Evolutionary conservation across 1,140 invertebrate genomes (phyloP), one percentile per base, ranked within the genome.

Genomic region (Tetramorium alpestre): DNA sequence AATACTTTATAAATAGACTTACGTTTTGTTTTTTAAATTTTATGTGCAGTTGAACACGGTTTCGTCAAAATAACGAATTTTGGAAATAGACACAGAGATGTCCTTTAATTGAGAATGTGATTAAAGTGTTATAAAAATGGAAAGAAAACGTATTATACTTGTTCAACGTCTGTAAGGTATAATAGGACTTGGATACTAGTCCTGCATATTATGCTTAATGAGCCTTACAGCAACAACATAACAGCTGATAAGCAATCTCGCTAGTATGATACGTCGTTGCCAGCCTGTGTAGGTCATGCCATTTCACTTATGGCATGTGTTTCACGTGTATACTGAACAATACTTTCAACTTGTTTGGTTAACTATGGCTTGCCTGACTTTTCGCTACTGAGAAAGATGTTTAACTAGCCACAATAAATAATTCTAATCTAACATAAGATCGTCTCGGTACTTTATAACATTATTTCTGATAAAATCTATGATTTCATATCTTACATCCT

Each of bases 211-310:
- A 72, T 72, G 18, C 1, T 82, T 82, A 82, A 82, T 60, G 51
- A 82, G 73, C 10, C 13, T 6, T 56, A 72, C 18, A 44, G 16
- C 33, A 33, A 33, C 3, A 33, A 33, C 33, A 33, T 3, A 73
- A 73, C 6, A 73, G 18, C 51, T 58, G 67, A 82, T 82, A 82
- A 72, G 41, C 49, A 38, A 82, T 60, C 80, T 82, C 51, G 80
- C 11, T 22, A 13, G 28, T 44, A 6, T 18, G 10, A 77, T 67
- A 41, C 18, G 13, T 54, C 8, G 47, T 6, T 13, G 1, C 3
- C 28, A 67, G 7, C 28, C 33, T 38, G 10, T 28, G 16, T 73
- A 82, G 11, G 25, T 82, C 78, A 47, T 44, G 80, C 51, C 72
- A 82, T 82, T 82, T 81, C 38, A 72, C 11, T 82, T 82, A 82